Conservation (phyloP, 2,888 invertebrate species). For the Tachystola acroxantha region DNA sequence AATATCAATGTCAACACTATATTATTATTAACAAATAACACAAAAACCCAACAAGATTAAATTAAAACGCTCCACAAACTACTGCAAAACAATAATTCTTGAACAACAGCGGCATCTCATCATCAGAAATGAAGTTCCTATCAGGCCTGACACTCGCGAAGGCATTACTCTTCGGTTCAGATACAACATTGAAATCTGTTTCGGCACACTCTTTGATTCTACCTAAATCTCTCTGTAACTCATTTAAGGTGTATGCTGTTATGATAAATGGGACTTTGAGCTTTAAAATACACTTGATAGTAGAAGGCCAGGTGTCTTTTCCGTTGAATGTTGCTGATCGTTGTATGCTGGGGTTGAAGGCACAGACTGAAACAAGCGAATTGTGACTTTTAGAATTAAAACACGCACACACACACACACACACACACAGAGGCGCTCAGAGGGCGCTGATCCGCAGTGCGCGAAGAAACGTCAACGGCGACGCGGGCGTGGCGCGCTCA, state of each 20-base stretch:
- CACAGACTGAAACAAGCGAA: conserved; percentile 79
- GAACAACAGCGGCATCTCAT: conserved; percentile 83
- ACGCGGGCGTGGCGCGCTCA: no score
- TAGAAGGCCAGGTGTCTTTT: conserved; percentile 82
- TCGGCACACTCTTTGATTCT: conserved; percentile 74
- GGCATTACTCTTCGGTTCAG: conserved; percentile 79
- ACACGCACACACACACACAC: no score
- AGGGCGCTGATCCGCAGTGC: no score
- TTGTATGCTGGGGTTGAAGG: conserved; percentile 85
- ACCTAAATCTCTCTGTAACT: conserved; percentile 80
- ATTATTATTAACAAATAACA: neutral
- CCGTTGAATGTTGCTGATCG: conserved; percentile 80
- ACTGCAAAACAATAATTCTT: conserved; percentile 83
- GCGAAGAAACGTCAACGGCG: no score
- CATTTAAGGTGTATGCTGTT: conserved; percentile 83
- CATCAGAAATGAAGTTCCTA: conserved; percentile 86
- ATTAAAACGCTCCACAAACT: conserved; percentile 45
- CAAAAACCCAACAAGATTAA: conserved; percentile 9
- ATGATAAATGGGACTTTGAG: conserved; percentile 79
- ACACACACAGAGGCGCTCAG: no score
- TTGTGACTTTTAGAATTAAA: no score
- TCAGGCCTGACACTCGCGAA: conserved; percentile 84
- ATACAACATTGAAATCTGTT: conserved; percentile 62
- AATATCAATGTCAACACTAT: neutral
- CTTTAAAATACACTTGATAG: conserved; percentile 77